These are phyloP conservation scores for Microcebus griseorufus DNA, from an alignment of 2,113 vertebrate species.

Conservation along the genomic window DNA sequence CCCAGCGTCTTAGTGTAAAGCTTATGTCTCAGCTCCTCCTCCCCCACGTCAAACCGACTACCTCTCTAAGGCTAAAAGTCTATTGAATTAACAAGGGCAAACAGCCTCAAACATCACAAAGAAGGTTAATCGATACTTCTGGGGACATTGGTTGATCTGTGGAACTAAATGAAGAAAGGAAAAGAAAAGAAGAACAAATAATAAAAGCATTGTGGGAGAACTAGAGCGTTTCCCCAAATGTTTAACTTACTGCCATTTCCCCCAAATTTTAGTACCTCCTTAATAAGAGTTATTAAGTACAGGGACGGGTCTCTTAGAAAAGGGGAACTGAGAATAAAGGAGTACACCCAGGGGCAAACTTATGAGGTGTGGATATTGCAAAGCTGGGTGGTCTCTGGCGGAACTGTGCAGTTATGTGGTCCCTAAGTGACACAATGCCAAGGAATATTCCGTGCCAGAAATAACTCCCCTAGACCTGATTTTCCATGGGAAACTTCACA, in stretches of 20 bases:
- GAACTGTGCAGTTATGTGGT: fast-evolving
- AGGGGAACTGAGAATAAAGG: neutral
- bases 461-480: neutral
- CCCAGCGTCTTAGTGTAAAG: neutral
- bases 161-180: neutral
- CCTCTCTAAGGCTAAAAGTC: neutral
- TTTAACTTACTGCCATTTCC: neutral
- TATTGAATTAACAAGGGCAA: neutral
- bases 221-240: neutral
- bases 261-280: neutral
- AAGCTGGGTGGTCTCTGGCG: neutral
- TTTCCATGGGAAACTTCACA: neutral
- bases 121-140: neutral
- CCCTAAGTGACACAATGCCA: neutral
- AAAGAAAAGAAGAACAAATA: neutral
- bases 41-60: neutral
- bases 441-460: neutral
- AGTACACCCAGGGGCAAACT: fast-evolving
- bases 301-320: neutral
- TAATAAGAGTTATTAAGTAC: neutral
- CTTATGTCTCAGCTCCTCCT: neutral
- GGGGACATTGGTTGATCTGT: neutral
- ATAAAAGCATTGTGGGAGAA: neutral
- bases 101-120: neutral
- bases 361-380: fast-evolving